Percentiles rank a stretch among this genome's conserved stretches.
phyloP scores from a whole-genome alignment of 2,797 vertebrate species.

The Ispidina picta region DNA sequence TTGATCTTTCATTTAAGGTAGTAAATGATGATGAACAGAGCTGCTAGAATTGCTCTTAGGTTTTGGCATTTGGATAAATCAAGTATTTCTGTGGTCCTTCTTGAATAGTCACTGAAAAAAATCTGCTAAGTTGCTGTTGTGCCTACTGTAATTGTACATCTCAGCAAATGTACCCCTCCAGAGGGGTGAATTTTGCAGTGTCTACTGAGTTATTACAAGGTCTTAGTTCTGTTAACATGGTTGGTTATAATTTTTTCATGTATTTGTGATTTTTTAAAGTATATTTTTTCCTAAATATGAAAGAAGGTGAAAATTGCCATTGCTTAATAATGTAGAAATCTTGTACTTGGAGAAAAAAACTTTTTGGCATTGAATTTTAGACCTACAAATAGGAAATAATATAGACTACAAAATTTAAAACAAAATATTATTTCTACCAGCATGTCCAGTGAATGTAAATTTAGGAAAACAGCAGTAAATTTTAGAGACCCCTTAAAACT shows the following conservation, averaged over 20 bases:
- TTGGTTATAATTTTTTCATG: background rate
- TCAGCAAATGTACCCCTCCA: background rate
- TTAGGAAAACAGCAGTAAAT: background rate
- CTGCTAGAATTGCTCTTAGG: background rate
- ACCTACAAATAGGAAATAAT: background rate
- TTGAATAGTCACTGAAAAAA: background rate
- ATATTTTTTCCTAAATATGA: background rate
- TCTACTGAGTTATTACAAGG: background rate
- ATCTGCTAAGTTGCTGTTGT: background rate
- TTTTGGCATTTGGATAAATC: background rate
- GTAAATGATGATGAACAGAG: background rate
- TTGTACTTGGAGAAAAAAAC: background rate
- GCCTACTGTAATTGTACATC: background rate
- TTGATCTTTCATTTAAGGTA: background rate
- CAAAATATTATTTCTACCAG: background rate
- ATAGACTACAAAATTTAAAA: background rate
- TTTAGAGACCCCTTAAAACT: background rate
- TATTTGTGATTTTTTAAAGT: background rate
- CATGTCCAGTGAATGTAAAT: background rate
- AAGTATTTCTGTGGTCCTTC: background rate
- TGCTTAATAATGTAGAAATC: background rate
- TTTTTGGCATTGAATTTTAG: background rate
- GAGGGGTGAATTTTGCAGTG: too few species aligned
- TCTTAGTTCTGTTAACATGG: background rate
- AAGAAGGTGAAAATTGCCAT: background rate